Evolutionary conservation across 1,140 invertebrate species (phyloP).

Genomic region (Portunus trituberculatus): DNA sequence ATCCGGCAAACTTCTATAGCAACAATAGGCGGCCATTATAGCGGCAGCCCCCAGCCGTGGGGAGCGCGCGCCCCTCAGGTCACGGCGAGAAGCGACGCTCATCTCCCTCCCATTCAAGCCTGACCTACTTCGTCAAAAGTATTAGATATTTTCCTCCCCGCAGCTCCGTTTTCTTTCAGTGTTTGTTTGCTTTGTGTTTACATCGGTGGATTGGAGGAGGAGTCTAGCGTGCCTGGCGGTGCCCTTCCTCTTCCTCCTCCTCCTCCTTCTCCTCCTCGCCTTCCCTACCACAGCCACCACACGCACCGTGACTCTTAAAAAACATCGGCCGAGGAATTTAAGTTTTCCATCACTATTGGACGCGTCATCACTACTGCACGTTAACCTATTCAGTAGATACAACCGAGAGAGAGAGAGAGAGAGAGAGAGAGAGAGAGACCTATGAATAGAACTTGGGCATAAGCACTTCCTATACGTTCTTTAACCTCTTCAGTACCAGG

Average conservation of each 20-base stretch:
- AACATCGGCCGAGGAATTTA: no score
- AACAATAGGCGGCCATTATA: background rate
- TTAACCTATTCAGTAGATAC: no score
- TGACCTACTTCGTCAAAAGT: slow-evolving; percentile 22
- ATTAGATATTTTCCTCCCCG: slow-evolving; percentile 22
- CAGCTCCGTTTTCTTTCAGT: background rate
- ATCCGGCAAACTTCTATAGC: slow-evolving; percentile 26
- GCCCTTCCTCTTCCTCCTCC: no score
- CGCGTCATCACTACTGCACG: no score
- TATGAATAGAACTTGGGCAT: no score
- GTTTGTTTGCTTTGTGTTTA: slow-evolving; percentile 14
- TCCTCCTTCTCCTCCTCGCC: no score
- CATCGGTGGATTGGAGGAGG: background rate
- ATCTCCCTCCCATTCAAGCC: background rate
- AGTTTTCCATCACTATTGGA: no score
- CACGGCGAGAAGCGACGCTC: background rate
- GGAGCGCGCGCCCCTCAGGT: background rate
- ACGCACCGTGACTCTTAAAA: background rate
- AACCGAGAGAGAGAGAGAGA: no score
- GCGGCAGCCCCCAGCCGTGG: background rate
- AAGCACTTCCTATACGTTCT: no score
- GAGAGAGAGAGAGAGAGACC: no score
- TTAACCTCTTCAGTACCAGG: no score
- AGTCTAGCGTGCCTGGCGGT: background rate
- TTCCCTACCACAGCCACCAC: background rate